Base-by-base conservation (phyloP, 2,797 vertebrate species). In the Urosaurus nigricauda region DNA sequence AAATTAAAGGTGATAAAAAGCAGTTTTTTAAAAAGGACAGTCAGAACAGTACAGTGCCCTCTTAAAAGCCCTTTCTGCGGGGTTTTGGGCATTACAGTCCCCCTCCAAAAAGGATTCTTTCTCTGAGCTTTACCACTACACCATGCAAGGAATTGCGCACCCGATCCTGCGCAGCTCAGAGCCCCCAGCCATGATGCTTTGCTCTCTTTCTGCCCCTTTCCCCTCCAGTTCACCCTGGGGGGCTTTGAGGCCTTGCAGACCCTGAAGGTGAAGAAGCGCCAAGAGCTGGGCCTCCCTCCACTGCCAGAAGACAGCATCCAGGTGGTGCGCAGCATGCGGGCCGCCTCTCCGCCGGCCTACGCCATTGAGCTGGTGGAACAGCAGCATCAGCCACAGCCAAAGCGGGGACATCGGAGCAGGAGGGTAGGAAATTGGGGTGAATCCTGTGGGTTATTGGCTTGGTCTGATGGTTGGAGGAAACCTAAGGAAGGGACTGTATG, bases 231-330 rank as follows among this genome's bases (percentile, higher is more conserved):
- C 94, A 99, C 99, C 1, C 91, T 99, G 84, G 99, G 99, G 8
- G 98, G 99, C 4, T 99, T 99, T 11, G 97, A 98, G 91, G 97
- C 98, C 84, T 97, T 99, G 17, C 99, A 99, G 97, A 94, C 95
- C 79, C 96, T 98, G 97, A 99, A 99, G 95, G 96, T 98, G 87
- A 94, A 95, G 79, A 97, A 96, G 89, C 95, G 99, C 8, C 97
- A 97, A 89, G 97, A 97, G 43, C 86, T 98, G 93, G 96, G 95
- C 88, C 96, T 99, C 78, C 97, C 98, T 0, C 97, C 98, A 0
- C 95, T 99, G 91, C 98, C 98, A 0, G 99, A 99, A 95, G 98
- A 99, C 97, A 99, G 98, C 95, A 98, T 99, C 95, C 98, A 98
- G 95, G 98, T 99, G 94, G 97, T 98, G 88, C 95, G 98, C 75